These are phyloP conservation scores for Pseudopipra pipra DNA, from an alignment of 2,113 vertebrate genomes.

Conservation along the genomic window DNA sequence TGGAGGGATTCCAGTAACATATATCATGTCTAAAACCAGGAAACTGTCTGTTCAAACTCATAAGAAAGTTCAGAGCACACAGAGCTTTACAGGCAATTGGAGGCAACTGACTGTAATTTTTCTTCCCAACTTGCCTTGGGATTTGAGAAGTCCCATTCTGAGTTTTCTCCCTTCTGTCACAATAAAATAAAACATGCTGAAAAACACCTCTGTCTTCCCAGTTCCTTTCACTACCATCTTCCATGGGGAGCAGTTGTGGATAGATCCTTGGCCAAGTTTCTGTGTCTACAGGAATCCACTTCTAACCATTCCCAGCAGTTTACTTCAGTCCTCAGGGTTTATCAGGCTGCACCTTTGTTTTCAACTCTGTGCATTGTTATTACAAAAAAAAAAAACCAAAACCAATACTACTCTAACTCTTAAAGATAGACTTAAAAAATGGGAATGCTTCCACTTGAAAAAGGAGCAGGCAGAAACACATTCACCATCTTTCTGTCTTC, in stretches of 20 bases:
- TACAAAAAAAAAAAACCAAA: not conserved
- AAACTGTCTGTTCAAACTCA: not conserved
- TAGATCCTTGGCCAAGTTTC: not conserved
- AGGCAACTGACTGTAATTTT: not conserved
- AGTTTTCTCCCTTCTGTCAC: not conserved
- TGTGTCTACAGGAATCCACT: not conserved
- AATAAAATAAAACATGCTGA: not conserved
- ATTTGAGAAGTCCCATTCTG: not conserved
- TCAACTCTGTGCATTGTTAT: not conserved
- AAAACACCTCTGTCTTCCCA: not conserved
- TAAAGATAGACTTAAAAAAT: not conserved
- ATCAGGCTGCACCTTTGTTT: not conserved
- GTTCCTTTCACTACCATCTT: not conserved
- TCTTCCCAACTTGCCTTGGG: not conserved
- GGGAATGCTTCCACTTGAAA: not conserved
- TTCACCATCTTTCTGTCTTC: not conserved
- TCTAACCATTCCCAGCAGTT: not conserved
- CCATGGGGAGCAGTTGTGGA: accelerated
- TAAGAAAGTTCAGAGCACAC: not conserved
- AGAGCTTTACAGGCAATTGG: not conserved
- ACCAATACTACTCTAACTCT: not conserved
- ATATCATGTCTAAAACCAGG: not conserved
- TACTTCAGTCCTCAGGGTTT: not conserved
- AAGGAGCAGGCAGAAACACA: not conserved
- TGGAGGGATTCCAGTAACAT: not conserved